Conservation (phyloP, 2,888 invertebrate species). For the Tanypteryx hageni region DNA sequence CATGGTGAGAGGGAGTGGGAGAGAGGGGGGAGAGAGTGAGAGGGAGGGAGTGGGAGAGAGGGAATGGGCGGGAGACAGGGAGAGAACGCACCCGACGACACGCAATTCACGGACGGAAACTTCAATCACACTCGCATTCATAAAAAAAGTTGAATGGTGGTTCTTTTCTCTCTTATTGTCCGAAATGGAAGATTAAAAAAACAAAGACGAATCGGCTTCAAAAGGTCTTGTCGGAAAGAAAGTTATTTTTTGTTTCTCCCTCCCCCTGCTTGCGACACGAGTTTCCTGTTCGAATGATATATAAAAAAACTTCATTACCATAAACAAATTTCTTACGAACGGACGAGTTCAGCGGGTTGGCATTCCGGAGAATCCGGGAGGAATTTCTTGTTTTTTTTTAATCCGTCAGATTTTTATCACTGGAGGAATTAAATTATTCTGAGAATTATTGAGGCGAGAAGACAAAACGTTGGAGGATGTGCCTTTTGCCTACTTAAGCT, state of each 20-base stretch:
- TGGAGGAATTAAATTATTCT: neutral
- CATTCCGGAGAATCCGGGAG: neutral
- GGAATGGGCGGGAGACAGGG: no score
- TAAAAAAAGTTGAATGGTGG: neutral
- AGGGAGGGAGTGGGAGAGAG: no score
- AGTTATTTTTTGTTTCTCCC: neutral
- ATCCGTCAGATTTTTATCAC: slow-evolving; percentile 17
- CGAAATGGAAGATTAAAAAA: neutral
- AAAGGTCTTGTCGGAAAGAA: neutral
- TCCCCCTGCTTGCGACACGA: neutral
- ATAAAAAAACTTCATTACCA: slow-evolving; percentile 11
- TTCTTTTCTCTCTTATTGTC: no score
- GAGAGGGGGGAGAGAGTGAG: no score
- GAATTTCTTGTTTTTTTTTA: neutral
- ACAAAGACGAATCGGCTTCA: neutral
- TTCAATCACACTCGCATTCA: neutral
- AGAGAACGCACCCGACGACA: neutral
- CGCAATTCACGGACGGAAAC: neutral
- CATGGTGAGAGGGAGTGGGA: no score
- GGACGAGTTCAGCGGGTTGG: neutral
- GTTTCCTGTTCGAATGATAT: neutral
- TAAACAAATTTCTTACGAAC: neutral
- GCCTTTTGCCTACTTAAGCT: neutral
- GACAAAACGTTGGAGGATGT: neutral
- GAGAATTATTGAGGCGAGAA: neutral